Base-by-base conservation (phyloP, 2,113 vertebrate genomes). In the Pitta sordida region DNA sequence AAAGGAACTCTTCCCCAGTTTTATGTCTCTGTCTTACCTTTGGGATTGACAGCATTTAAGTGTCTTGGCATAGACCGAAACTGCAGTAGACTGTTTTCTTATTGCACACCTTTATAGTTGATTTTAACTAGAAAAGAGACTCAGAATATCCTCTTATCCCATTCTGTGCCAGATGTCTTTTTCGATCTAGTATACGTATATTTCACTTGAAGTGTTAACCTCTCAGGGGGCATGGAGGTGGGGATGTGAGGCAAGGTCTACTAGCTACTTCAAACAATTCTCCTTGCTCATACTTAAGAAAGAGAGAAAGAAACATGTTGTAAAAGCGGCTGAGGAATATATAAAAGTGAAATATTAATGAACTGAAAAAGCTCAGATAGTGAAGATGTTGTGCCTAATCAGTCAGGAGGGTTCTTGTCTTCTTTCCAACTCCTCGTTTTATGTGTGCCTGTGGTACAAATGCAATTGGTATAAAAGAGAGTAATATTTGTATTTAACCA, bases 281-380 rank as follows among this genome's bases (percentile, higher is more conserved):
- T 84, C 91, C 30, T 81, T 92, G 90, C 81, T 92, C n/a, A 3
- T 76, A 30, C 79, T 95, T 97, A 95, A 92, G 93, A 94, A 65
- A 92, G 78, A 80, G 56, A 92, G 88, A 96, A 91, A 90, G 63
- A 74, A 96, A 83, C 96, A 96, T 60, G 77, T 78, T 95, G 93
- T 95, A 93, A 94, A 94, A 94, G 86, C 86, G 83, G 92, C 85
- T 77, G 86, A 94, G 78, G 91, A 93, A 95, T 96, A 94, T 96
- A 96, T 96, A 90, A 96, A 95, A 96, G 96, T 94, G 96, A 97
- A 97, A 97, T 96, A 97, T 97, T 96, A 97, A 97, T 96, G 93
- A 94, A 79, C 80, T 83, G 78, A 85, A 95, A 94, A 93, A 94
- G 93, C 96, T 94, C 55, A 78, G 83, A 79, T 83, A 87, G 92